These are phyloP conservation scores for Oxytorus armatus DNA, from an alignment of 2,888 invertebrate genomes.

Conservation along the genomic window DNA sequence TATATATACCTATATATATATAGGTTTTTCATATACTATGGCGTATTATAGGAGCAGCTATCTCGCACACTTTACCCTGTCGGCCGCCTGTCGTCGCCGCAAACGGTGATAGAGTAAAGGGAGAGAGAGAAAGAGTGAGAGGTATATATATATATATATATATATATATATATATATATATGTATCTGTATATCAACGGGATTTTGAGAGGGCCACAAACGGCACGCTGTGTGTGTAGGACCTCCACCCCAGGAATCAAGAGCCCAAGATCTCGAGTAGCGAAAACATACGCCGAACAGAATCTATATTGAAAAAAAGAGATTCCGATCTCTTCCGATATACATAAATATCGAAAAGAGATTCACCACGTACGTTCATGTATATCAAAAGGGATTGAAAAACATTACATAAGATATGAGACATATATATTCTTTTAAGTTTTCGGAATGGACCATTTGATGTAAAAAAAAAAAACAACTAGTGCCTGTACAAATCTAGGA, in stretches of 20 bases:
- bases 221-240: slow-evolving; percentile 24
- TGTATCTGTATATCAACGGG: slow-evolving; percentile 46
- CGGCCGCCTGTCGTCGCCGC: slow-evolving; percentile 75
- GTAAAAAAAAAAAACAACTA: not conserved
- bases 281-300: slow-evolving; percentile 59
- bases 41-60: slow-evolving; percentile 35
- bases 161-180: not conserved
- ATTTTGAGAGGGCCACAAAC: slow-evolving; percentile 51
- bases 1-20: not conserved
- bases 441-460: no score
- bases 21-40: slow-evolving; percentile 14
- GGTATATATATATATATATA: not conserved
- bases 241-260: slow-evolving; percentile 65
- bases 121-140: slow-evolving; percentile 3
- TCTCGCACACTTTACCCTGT: slow-evolving; percentile 73
- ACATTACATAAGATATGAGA: no score
- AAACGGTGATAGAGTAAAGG: slow-evolving; percentile 66
- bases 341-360: slow-evolving; percentile 29
- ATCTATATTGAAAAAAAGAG: slow-evolving; percentile 47
- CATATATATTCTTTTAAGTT: not conserved
- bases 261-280: slow-evolving; percentile 63
- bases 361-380: not conserved
- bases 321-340: slow-evolving; percentile 42
- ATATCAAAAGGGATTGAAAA: not conserved
- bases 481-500: no score